phyloP scores from a whole-genome alignment of 2,888 invertebrate species.

The Acrocera orbiculus region DNA sequence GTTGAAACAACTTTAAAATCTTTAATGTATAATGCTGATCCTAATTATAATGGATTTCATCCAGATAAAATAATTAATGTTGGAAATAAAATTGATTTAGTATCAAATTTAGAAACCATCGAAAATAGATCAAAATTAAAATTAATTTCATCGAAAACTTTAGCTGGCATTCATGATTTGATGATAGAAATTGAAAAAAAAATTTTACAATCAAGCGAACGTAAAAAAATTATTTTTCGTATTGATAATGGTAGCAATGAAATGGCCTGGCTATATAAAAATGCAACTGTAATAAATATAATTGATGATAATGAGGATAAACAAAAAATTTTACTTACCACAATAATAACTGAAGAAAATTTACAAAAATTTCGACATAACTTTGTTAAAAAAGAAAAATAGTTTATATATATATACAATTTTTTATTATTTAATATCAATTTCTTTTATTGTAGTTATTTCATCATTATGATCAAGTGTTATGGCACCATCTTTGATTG shows the following conservation, averaged over 20 bases:
- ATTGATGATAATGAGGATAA: constrained; percentile 34
- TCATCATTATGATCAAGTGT: constrained; percentile 18
- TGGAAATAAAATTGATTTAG: constrained; percentile 55
- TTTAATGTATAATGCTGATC: constrained; percentile 30
- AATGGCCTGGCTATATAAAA: constrained; percentile 45
- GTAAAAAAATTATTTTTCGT: constrained; percentile 35
- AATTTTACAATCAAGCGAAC: constrained; percentile 36
- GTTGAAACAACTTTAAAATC: constrained; percentile 46
- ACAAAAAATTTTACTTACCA: constrained; percentile 37
- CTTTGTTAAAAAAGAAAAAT: constrained; percentile 19
- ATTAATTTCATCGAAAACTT: constrained; percentile 34
- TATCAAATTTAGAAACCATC: constrained; percentile 11
- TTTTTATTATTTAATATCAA: neutral
- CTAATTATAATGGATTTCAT: constrained; percentile 15
- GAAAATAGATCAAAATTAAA: constrained; percentile 16
- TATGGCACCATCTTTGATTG: constrained; percentile 26
- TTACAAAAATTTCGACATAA: constrained; percentile 37
- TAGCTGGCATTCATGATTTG: constrained; percentile 25
- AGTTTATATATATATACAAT: neutral
- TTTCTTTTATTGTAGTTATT: neutral
- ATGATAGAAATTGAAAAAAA: constrained; percentile 23
- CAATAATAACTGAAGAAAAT: constrained; percentile 37
- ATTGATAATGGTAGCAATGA: constrained; percentile 41
- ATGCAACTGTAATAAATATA: constrained; percentile 38
- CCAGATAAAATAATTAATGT: constrained; percentile 49